phyloP scores from a whole-genome alignment of 2,797 vertebrate genomes.

The Eulemur mongoz region DNA sequence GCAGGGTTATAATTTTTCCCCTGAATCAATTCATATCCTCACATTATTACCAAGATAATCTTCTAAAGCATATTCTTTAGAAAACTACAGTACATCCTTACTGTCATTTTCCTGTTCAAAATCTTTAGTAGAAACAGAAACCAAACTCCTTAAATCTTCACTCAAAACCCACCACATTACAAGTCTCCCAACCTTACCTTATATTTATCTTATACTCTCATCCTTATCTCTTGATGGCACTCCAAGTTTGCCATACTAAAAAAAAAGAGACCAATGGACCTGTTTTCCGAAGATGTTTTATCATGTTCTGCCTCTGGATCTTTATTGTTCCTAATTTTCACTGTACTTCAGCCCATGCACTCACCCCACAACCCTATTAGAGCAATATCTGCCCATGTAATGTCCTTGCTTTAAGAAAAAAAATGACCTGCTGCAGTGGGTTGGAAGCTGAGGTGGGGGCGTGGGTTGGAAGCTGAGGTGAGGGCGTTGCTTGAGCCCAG shows the following conservation, averaged over 20 bases:
- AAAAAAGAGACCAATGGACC: background rate
- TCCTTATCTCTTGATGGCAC: background rate
- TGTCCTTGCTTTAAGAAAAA: background rate
- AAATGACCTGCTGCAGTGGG: too few relatives aligned
- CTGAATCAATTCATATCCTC: background rate
- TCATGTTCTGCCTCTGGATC: background rate
- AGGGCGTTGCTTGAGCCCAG: background rate
- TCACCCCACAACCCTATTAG: background rate
- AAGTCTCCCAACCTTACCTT: background rate
- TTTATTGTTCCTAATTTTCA: background rate
- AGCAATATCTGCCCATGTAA: background rate
- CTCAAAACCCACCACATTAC: background rate
- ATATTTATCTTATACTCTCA: background rate
- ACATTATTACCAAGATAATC: background rate
- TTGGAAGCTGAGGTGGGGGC: background rate
- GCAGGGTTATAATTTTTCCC: background rate
- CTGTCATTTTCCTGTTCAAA: background rate
- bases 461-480: background rate
- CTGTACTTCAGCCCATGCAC: background rate
- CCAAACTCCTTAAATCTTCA: background rate
- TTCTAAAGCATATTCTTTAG: background rate
- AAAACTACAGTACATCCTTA: background rate
- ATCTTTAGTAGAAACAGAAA: background rate
- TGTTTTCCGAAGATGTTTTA: background rate
- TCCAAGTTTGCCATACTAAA: background rate